Evolutionary conservation across 2,113 vertebrate species (phyloP).

Genomic region (Pseudorhombus dupliciocellatus): DNA sequence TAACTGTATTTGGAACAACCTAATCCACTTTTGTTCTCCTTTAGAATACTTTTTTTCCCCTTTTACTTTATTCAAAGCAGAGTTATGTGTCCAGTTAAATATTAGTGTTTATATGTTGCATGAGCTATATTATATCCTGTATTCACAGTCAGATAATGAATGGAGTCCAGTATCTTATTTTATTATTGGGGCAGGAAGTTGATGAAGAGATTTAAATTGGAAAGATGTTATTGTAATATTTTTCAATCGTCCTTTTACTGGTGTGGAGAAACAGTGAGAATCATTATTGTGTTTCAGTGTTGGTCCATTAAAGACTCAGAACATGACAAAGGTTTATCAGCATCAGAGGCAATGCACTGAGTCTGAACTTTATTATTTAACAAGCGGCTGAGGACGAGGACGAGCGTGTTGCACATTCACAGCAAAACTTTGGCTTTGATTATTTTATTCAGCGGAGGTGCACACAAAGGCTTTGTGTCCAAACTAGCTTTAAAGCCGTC

Average conservation of each 20-base stretch:
- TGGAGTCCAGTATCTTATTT: background rate
- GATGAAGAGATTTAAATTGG: background rate
- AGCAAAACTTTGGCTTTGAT: background rate
- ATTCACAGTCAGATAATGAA: background rate
- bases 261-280: background rate
- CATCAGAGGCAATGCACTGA: background rate
- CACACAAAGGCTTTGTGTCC: background rate
- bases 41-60: background rate
- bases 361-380: background rate
- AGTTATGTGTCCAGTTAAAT: background rate
- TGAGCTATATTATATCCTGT: background rate
- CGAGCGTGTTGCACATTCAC: background rate
- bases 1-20: too few relatives aligned
- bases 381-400: background rate
- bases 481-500: constrained; percentile 2
- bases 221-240: background rate
- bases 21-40: background rate
- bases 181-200: background rate
- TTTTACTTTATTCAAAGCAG: background rate
- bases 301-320: background rate
- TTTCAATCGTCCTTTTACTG: background rate
- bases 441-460: background rate
- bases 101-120: background rate
- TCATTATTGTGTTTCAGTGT: background rate
- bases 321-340: background rate